Evolutionary conservation across 2,888 invertebrate genomes (phyloP), one percentile per base, ranked within the genome.

Genomic region (Cantharis nigra): DNA sequence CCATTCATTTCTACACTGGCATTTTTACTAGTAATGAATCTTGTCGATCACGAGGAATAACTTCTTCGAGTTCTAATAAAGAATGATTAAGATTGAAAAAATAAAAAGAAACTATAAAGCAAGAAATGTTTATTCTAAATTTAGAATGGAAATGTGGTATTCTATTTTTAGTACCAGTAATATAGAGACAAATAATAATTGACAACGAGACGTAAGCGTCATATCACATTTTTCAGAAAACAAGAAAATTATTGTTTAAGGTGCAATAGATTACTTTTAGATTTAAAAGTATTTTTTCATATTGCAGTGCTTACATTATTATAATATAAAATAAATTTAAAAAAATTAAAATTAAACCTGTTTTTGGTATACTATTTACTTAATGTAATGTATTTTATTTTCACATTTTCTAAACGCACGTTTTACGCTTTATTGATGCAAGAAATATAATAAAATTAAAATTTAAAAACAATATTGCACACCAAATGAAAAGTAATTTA

Each of bases 71-170:
- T 71, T 69, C 78, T 79, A 80, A 80, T 80, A 71, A 78, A 80
- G 79, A 77, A 79, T 72, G 80, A 80, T 80, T 78, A 79, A 76
- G 80, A 80, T 79, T 80, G 79, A 80, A 71, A 67, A 72, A 49
- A 16, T 67, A 49, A 49, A 78, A 77, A 74, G 71, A 76, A 64
- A 33, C 74, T 70, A 79, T 72, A 70, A 28, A 70, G 71, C 62
- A 33, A 28, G 71, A 70, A 75, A 80, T 49, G n/a, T 7, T 49
- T 49, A 49, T 49, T 9, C 49, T 2, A n/a, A 49, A 49, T 49
- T 49, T n/a, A 9, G 49, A 49, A 49, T 9, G 7, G n/a, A 30
- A n/a, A 49, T 49, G n/a, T n/a, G 7, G 7, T 49, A 49, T 49
- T 7, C 2, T 7, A 9, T 7, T 49, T 49, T n/a, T n/a, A 49